These are phyloP conservation scores for Criorhina ranunculi DNA, from an alignment of 2,888 invertebrate genomes.

Conservation along the genomic window DNA sequence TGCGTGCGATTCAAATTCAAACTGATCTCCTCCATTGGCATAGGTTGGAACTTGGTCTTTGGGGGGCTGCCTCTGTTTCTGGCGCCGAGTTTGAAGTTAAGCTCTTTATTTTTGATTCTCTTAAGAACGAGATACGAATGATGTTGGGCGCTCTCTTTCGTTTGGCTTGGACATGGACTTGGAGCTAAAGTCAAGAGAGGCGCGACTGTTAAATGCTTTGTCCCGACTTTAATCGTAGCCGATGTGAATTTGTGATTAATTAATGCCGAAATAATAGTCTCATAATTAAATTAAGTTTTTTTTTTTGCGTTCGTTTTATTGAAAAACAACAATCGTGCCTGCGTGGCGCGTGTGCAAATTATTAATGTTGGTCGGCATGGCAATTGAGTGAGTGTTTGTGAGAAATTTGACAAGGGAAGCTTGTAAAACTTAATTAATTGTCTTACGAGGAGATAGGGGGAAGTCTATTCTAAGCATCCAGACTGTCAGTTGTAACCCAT, in stretches of 20 bases:
- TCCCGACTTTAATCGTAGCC: slow-evolving; percentile 20
- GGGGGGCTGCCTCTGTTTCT: no score
- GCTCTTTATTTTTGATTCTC: slow-evolving; percentile 48
- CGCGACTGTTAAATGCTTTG: slow-evolving; percentile 9
- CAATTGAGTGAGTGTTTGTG: neutral
- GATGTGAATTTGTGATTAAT: slow-evolving; percentile 36
- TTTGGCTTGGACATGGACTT: neutral
- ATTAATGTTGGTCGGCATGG: neutral
- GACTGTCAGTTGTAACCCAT: no score
- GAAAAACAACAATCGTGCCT: slow-evolving; percentile 3
- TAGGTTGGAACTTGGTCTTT: slow-evolving; percentile 46
- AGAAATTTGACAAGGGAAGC: neutral
- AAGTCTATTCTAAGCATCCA: no score
- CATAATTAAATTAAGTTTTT: slow-evolving; percentile 24
- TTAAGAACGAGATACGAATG: slow-evolving; percentile 47
- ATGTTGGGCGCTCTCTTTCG: slow-evolving; percentile 9
- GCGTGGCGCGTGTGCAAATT: slow-evolving; percentile 25
- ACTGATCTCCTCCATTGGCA: slow-evolving; percentile 61
- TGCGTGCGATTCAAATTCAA: slow-evolving; percentile 67
- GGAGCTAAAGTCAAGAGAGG: slow-evolving; percentile 31
- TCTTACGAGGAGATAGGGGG: no score
- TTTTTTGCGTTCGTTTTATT: neutral
- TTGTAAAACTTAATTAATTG: neutral
- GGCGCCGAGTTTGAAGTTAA: slow-evolving; percentile 6
- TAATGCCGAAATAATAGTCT: slow-evolving; percentile 36